Base-by-base conservation (phyloP, 2,888 invertebrate genomes). In the Phengaris alcon region DNA sequence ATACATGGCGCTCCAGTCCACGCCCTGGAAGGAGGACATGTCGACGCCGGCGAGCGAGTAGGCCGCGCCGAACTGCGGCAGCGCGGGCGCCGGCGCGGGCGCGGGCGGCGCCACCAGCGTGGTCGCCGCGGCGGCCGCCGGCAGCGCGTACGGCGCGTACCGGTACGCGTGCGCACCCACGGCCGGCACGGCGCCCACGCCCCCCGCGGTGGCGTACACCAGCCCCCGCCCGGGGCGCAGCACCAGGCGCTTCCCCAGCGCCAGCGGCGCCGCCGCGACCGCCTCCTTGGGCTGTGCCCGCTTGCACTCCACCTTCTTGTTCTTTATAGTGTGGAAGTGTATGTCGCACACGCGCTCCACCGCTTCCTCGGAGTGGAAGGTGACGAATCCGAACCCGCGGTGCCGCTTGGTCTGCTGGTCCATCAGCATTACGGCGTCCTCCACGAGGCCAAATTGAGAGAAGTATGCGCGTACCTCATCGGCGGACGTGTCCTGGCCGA, bases 331-430 rank as follows among this genome's bases (percentile, higher is more conserved):
- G 89, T 98, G 98, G 89, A 97, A 98, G 89, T 98, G 98, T 73
- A 98, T 97, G 85, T 98, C 97, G 92, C 97, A 97, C n/a, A 98
- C 97, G 79, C 97, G 95, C 87, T 98, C 98, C 22, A 98, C 98
- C 3, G 97, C 97, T 87, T 98, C 97, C 88, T 98, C 97, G 82
- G 96, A 97, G 87, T 97, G 97, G 90, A 98, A 98, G 64, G 97
- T 98, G 77, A 98, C 97, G 90, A 98, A 98, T 57, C 97, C 98
- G 88, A 98, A 98, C 79, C 98, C 98, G 75, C 98, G 95, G 87
- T 98, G 97, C 76, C 98, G 95, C 85, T 97, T 97, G 52, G 98
- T 98, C 90, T 98, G 97, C 90, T 98, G 97, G 87, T 98, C 97
- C 97, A 98, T 98, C 81, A 98, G 94, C 97, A 98, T 97, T 22